phyloP scores from a whole-genome alignment of 64 coral and sea anemone species.

The Stichodactyla helianthus region DNA sequence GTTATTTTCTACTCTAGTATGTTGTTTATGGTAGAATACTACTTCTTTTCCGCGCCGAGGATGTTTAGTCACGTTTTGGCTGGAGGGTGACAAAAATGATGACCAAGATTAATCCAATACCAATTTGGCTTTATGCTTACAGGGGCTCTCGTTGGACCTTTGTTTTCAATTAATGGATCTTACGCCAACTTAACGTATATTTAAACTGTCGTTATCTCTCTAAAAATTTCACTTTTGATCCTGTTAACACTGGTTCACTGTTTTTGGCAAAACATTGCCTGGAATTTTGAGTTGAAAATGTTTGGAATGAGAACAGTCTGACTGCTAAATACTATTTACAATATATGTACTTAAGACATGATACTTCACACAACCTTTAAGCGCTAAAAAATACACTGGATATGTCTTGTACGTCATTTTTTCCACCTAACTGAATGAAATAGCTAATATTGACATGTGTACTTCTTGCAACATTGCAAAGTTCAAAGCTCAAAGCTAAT shows the following conservation, averaged over 20 bases:
- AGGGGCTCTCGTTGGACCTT: too few species aligned
- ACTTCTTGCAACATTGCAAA: neutral
- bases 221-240: neutral
- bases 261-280: neutral
- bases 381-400: too few species aligned
- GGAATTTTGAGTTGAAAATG: neutral
- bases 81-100: too few species aligned
- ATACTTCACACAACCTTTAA: neutral
- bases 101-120: too few species aligned
- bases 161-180: neutral
- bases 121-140: too few species aligned
- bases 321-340: neutral
- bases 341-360: too few species aligned
- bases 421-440: neutral
- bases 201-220: neutral
- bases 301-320: neutral
- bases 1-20: neutral
- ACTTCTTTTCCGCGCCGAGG: neutral
- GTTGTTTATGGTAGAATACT: neutral
- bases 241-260: neutral
- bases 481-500: neutral
- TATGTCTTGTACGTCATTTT: neutral
- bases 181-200: neutral
- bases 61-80: too few species aligned
- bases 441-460: neutral